Conservation (phyloP, 2,888 invertebrate genomes). For the Leucoptera coffeella region DNA sequence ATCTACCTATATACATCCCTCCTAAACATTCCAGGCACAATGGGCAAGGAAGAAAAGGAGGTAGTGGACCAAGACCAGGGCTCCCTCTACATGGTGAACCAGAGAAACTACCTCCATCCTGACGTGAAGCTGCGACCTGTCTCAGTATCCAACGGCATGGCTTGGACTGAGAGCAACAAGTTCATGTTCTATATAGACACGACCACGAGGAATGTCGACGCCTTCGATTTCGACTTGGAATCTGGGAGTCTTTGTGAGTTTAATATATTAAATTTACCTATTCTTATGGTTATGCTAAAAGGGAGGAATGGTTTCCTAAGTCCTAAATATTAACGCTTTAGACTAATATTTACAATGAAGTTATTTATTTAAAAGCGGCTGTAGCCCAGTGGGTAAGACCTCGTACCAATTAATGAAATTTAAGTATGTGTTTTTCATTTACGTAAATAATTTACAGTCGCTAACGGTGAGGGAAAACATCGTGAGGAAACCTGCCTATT, state of each 20-base stretch:
- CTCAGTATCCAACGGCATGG: conserved; percentile 71
- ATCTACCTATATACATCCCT: too few relatives aligned
- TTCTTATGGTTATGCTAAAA: background rate
- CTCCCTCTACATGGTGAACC: conserved; percentile 51
- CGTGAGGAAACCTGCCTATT: too few relatives aligned
- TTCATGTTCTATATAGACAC: conserved; percentile 77
- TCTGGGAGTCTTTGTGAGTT: conserved; percentile 55
- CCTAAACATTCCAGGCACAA: conserved; percentile 56
- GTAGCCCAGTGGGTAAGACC: too few relatives aligned
- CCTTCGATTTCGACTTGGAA: conserved; percentile 61
- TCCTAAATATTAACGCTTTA: too few relatives aligned
- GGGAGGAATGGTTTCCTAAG: too few relatives aligned
- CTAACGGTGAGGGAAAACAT: too few relatives aligned
- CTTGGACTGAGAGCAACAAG: conserved; percentile 65
- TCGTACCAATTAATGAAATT: too few relatives aligned
- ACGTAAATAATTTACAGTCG: too few relatives aligned
- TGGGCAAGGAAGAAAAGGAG: conserved; percentile 50
- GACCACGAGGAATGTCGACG: conserved; percentile 57
- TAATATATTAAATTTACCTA: background rate
- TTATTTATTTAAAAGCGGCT: too few relatives aligned
- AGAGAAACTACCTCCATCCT: conserved; percentile 21
- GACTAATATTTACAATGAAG: too few relatives aligned
- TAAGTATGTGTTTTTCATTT: too few relatives aligned
- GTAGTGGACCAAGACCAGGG: conserved; percentile 46
- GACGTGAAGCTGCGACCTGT: conserved; percentile 34